A percentile compares a stretch with the other conserved stretches of the same genome.
Conservation (phyloP, 2,797 vertebrate species). For the Syngnathus acus region DNA sequence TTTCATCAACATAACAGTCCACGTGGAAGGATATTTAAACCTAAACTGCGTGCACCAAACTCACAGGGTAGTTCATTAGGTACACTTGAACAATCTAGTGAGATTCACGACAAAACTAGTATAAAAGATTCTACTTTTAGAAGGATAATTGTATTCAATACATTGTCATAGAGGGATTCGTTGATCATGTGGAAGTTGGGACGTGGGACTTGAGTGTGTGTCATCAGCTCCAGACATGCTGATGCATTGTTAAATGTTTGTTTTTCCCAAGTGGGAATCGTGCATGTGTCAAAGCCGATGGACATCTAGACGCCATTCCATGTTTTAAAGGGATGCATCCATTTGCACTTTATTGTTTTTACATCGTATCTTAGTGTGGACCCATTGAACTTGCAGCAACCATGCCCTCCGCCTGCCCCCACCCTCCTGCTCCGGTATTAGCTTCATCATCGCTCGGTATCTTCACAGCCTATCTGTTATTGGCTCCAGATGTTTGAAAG, state of each 20-base stretch:
- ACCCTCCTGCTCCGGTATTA: conserved; percentile 16
- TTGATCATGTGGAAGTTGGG: background rate
- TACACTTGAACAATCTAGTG: background rate
- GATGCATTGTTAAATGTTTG: background rate
- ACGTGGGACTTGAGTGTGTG: background rate
- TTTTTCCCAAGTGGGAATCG: background rate
- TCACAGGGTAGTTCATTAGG: background rate
- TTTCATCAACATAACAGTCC: background rate
- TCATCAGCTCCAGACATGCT: background rate
- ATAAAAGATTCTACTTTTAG: background rate
- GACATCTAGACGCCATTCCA: background rate
- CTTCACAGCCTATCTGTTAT: conserved; percentile 40
- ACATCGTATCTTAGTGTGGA: conserved; percentile 6
- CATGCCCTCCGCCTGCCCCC: conserved; percentile 30
- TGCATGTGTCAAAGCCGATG: background rate
- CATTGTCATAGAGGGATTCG: too few species aligned
- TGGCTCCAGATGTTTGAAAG: conserved; percentile 51
- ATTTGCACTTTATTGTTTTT: background rate
- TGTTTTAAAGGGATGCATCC: background rate
- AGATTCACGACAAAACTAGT: background rate
- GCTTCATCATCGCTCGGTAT: conserved; percentile 15
- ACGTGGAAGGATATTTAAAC: background rate
- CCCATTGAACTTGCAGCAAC: background rate
- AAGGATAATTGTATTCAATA: background rate
- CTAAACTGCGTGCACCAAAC: background rate